phyloP scores from a whole-genome alignment of 2,797 vertebrate genomes.

The Anabas testudineus region DNA sequence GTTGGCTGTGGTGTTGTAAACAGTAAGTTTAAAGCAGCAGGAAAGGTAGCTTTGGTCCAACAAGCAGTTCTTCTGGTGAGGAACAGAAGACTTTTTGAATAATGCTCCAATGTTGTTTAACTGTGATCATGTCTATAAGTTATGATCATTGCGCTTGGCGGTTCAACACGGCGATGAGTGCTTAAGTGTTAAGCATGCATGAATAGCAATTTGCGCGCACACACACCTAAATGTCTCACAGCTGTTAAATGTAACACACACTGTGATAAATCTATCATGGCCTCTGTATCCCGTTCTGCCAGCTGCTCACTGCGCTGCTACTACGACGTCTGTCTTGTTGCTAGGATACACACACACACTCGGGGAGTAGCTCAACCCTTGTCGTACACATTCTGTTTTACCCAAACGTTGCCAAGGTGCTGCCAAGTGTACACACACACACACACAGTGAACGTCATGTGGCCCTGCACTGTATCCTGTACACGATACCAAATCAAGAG shows the following conservation, averaged over 20 bases:
- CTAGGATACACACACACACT: slow-evolving; percentile 80
- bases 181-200: slow-evolving; percentile 54
- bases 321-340: slow-evolving; percentile 75
- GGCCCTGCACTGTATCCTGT: not conserved
- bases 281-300: slow-evolving; percentile 76
- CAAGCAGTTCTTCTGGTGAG: not conserved
- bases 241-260: slow-evolving; percentile 51
- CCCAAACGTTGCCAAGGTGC: slow-evolving; percentile 62
- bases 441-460: slow-evolving; percentile 21
- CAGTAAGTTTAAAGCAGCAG: not conserved
- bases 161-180: slow-evolving; percentile 41
- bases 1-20: slow-evolving; percentile 1
- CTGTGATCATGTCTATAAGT: slow-evolving; percentile 18
- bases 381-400: slow-evolving; percentile 67
- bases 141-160: slow-evolving; percentile 24
- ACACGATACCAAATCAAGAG: slow-evolving; percentile 10
- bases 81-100: not conserved
- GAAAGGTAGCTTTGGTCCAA: not conserved
- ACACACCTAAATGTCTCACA: slow-evolving; percentile 50
- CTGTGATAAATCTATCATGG: slow-evolving; percentile 77
- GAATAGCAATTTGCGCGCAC: slow-evolving; percentile 30
- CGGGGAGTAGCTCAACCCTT: slow-evolving; percentile 66
- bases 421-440: slow-evolving; percentile 30
- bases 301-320: slow-evolving; percentile 79
- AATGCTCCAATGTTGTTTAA: not conserved